A percentile compares a stretch with the other conserved stretches of the same genome.
Conservation (phyloP, 2,113 vertebrate genomes). For the Saguinus midas region DNA sequence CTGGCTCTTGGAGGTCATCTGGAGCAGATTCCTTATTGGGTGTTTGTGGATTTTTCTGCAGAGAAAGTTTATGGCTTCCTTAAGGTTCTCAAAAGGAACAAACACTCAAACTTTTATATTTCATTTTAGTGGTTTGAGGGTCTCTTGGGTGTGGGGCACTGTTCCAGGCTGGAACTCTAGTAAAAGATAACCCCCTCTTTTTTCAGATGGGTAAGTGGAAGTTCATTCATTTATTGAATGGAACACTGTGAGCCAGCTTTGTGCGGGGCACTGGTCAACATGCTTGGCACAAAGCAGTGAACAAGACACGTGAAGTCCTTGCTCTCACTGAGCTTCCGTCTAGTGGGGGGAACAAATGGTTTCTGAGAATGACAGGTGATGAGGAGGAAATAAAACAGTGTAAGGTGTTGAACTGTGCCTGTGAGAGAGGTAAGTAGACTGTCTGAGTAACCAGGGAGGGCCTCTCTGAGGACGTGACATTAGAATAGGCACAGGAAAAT, state of each 20-base stretch:
- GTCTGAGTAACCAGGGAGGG: neutral
- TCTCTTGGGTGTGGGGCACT: neutral
- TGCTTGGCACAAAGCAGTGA: fast-evolving
- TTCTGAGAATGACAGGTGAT: neutral
- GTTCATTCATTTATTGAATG: neutral
- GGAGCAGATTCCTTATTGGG: neutral
- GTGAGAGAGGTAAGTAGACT: neutral
- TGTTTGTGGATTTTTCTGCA: neutral
- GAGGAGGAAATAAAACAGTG: neutral
- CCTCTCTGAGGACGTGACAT: neutral
- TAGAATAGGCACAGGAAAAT: neutral
- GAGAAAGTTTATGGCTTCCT: neutral
- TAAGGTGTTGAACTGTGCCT: neutral
- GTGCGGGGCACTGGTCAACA: neutral
- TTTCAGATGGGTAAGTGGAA: neutral
- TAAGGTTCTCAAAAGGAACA: neutral
- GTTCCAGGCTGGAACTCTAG: neutral
- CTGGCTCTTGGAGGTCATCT: neutral
- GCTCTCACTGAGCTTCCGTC: neutral
- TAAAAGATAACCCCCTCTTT: neutral
- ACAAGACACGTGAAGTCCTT: fast-evolving
- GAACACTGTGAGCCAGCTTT: neutral
- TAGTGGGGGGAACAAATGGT: neutral
- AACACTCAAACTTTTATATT: neutral
- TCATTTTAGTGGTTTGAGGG: neutral